Conservation (phyloP, 2,888 invertebrate species). For the Drosophila antonietae region DNA sequence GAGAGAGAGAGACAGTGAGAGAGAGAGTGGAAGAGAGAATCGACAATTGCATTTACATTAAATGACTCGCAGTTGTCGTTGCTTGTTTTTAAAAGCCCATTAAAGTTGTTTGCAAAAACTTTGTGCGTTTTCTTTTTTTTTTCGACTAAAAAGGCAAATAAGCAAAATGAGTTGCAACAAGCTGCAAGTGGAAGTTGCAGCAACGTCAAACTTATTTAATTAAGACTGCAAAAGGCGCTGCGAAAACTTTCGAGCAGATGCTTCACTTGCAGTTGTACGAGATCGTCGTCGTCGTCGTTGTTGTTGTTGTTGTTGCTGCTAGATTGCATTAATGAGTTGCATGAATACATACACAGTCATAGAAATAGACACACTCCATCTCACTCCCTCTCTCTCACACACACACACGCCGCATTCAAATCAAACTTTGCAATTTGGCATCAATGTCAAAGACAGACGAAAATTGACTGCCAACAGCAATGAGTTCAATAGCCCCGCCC, state of each 20-base stretch:
- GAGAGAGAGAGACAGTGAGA: not conserved
- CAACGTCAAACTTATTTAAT: slow-evolving; percentile 72
- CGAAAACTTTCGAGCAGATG: slow-evolving; percentile 37
- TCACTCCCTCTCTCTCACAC: not conserved
- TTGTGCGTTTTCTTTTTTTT: not conserved
- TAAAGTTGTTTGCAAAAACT: slow-evolving; percentile 56
- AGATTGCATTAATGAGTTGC: slow-evolving; percentile 73
- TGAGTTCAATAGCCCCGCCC: slow-evolving; percentile 49
- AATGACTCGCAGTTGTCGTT: slow-evolving; percentile 31
- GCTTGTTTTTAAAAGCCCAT: slow-evolving; percentile 57
- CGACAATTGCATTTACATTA: slow-evolving; percentile 50
- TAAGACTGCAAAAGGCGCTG: slow-evolving; percentile 66
- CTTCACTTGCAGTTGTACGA: slow-evolving; percentile 28
- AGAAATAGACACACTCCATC: not conserved
- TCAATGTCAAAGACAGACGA: slow-evolving; percentile 75
- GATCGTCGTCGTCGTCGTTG: slow-evolving; percentile 28
- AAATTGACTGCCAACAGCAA: slow-evolving; percentile 28
- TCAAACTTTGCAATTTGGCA: slow-evolving; percentile 61
- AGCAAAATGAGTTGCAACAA: slow-evolving; percentile 48
- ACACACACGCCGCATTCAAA: slow-evolving; percentile 45
- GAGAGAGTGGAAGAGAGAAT: not conserved
- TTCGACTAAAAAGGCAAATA: slow-evolving; percentile 58
- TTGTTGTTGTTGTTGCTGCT: slow-evolving; percentile 11
- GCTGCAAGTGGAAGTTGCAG: slow-evolving; percentile 46
- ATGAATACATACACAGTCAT: slow-evolving; percentile 13